These are phyloP conservation scores for Antechinus flavipes DNA, from an alignment of 2,113 vertebrate species.

Conservation along the genomic window DNA sequence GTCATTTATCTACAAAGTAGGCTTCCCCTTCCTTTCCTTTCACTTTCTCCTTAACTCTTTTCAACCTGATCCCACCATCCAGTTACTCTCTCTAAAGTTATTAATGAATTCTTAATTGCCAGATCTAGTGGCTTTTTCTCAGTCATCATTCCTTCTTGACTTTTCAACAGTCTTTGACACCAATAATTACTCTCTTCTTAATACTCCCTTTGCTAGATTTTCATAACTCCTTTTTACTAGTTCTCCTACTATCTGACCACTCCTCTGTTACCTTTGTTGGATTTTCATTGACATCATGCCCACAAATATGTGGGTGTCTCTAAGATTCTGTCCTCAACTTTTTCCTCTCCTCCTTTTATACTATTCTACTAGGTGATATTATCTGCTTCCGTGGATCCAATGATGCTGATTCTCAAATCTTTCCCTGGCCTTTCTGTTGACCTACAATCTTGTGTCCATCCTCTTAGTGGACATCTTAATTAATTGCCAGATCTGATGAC, in stretches of 20 bases:
- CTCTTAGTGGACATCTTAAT: no score
- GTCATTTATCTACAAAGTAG: not conserved
- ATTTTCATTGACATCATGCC: not conserved
- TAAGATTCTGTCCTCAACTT: not conserved
- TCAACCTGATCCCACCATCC: not conserved
- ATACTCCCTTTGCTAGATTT: not conserved
- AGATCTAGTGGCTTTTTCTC: not conserved
- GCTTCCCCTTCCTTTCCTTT: not conserved
- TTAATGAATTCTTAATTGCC: no score
- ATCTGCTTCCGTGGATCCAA: not conserved
- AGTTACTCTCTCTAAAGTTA: not conserved
- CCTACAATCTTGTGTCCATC: no score
- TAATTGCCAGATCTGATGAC: no score
- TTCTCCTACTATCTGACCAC: not conserved
- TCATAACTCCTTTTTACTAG: not conserved
- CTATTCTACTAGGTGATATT: not conserved
- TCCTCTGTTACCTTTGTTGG: not conserved
- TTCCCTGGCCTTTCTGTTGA: no score
- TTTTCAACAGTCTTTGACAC: not conserved
- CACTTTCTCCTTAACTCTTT: not conserved
- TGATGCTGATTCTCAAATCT: not conserved
- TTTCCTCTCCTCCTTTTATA: not conserved
- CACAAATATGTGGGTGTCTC: not conserved
- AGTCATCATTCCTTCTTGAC: not conserved
- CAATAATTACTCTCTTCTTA: not conserved